Base-by-base conservation (phyloP, 2,888 invertebrate genomes). In the Micropterix aruncella region DNA sequence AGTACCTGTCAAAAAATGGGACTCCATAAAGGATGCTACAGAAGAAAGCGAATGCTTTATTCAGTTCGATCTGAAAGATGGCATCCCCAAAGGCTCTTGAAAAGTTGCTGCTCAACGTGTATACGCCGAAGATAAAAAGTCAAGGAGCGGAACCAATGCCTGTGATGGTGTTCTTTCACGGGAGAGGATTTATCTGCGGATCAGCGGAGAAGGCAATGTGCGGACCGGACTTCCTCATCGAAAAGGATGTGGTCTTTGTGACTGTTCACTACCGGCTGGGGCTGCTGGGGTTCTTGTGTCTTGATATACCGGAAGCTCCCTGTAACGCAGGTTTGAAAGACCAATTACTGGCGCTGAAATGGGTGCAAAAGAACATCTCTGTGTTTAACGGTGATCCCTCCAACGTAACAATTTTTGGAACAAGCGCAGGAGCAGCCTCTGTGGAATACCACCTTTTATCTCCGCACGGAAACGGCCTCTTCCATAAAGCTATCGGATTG, bases 401-500 rank as follows among this genome's bases (percentile, higher is more conserved):
- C 5, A 27, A 27, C 12, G 27, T 27, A 5, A 27, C 27, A 27
- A 27, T 27, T 7, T 27, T 27, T 27, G 27, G 27, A 27, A 7
- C 27, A 27, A 27, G 27, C 12, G 27, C 27, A 7, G 27, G 27
- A 27, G 27, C 7, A 27, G 27, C 27, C 5, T 27, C 27, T 12
- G 27, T 27, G 48, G n/a, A 27, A 27, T 27, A 27, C 27, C 27
- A 27, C 12, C 12, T 27, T 5, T 27, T 27, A 27, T 27, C 27
- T 5, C 27, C 27, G 12, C 12, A 7, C 5, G 5, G 7, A 12
- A 5, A 12, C 5, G 7, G 12, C 5, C 45, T 59, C 2, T 57
- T 62, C 49, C 57, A 58, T 4, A 48, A 53, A 18, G 60, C 54
- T 0, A 60, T 63, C 16, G 50, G 58, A 2, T 54, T 55, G 43